Base-by-base conservation (phyloP, 2,888 invertebrate species). In the Andrena fulva region DNA sequence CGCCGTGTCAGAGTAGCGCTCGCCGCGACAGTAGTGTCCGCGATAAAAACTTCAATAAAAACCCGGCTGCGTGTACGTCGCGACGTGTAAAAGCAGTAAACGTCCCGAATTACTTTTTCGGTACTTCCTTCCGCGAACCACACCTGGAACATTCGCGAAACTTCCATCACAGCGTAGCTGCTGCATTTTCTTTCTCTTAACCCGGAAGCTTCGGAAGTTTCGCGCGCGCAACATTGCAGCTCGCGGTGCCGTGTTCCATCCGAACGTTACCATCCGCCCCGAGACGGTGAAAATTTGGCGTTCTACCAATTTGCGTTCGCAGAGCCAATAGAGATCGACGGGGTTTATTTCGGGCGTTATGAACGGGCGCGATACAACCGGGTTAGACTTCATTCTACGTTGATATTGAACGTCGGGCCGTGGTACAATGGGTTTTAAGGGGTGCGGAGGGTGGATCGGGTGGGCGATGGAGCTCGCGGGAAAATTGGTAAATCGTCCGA, bases 321-420 rank as follows among this genome's bases (percentile, higher is more conserved):
- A 35, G 12, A 35, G 42, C 81, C 67, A 70, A 74, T 59, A 31
- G 62, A 73, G 62, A 77, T 69, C 77, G 33, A 27, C 77, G 16
- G 70, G 71, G 82, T 84, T 77, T 68, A 83, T 68, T 74, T 59
- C 50, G 78, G 12, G 54, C 20, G 56, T 27, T 79, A 70, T 72
- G 63, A 80, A 77, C 56, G 2, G 12, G 27, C 33, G 5, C 42
- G 12, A 29, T 7, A 59, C 3, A 27, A 64, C 24, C 54, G 66
- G 35, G 29, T 68, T 29, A 10, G 54, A 24, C 52, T 72, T 35
- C 69, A 42, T 82, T 82, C 59, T 56, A 50, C 20, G n/a, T 5
- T n/a, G 48, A 20, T 64, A 75, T 77, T 68, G 73, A 63, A 69
- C 68, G 54, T 20, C 56, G 10, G 24, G 4, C 10, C 2, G 31